These are phyloP conservation scores for Halcyon chelicuti DNA, from an alignment of 2,797 vertebrate species.

Conservation along the genomic window DNA sequence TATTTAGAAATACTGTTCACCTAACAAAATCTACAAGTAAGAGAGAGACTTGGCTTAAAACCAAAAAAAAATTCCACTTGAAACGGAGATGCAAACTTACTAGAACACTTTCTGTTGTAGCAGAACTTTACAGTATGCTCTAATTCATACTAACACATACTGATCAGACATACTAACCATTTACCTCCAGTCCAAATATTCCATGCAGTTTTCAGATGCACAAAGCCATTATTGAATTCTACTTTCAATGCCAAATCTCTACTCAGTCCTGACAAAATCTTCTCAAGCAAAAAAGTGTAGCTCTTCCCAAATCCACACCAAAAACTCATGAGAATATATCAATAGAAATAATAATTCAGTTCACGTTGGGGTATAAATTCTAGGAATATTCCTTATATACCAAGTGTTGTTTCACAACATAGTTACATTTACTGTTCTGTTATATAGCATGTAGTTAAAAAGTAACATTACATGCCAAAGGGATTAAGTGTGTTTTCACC, in stretches of 20 bases:
- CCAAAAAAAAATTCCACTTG: neutral
- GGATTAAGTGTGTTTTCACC: neutral
- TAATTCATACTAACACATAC: neutral
- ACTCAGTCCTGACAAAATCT: neutral
- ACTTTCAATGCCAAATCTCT: neutral
- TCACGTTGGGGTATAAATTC: neutral
- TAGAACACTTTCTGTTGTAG: neutral
- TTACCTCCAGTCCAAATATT: neutral
- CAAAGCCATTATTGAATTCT: neutral
- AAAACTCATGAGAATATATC: neutral
- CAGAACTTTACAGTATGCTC: neutral
- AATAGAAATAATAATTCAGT: neutral
- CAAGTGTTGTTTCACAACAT: neutral
- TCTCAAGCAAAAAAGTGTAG: neutral
- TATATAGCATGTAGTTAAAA: neutral
- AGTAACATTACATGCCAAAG: neutral
- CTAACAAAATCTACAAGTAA: neutral
- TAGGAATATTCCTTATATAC: neutral
- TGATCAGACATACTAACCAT: neutral
- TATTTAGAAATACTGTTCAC: neutral
- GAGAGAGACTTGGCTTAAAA: neutral
- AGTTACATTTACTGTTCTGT: neutral
- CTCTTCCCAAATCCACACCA: neutral
- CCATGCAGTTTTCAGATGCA: neutral
- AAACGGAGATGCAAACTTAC: neutral